Evolutionary conservation across 1,140 invertebrate species (phyloP).

Genomic region (Heliconius hermathena): DNA sequence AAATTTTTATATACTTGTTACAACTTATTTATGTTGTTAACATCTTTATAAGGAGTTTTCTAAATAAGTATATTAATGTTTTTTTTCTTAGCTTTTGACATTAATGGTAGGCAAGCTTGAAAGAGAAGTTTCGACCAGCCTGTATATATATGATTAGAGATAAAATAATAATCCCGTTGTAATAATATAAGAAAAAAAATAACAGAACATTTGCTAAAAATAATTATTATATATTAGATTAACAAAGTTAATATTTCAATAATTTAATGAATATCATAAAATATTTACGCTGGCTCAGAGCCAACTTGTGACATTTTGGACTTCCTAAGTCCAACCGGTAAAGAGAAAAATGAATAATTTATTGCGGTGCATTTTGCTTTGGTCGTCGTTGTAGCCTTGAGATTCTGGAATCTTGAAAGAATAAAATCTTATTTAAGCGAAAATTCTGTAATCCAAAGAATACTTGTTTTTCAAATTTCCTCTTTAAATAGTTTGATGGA

Average conservation of each 20-base stretch:
- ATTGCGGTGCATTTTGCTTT: slow-evolving; percentile 35
- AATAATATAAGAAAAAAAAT: no score
- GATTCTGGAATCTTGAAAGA: slow-evolving; percentile 29
- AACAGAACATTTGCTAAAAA: not conserved
- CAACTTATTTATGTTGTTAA: no score
- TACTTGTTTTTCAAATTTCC: slow-evolving; percentile 18
- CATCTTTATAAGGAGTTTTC: no score
- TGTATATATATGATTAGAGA: no score
- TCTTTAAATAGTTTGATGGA: slow-evolving; percentile 1
- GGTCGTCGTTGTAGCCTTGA: slow-evolving; percentile 25
- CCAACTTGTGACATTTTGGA: slow-evolving; percentile 23
- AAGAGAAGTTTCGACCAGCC: no score
- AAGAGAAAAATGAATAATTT: slow-evolving; percentile 40
- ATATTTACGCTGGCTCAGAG: slow-evolving; percentile 21
- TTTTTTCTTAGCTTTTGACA: no score
- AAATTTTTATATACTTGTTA: no score
- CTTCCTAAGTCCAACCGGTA: slow-evolving; percentile 31
- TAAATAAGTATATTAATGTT: no score
- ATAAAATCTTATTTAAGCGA: slow-evolving; percentile 37
- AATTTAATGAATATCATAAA: slow-evolving; percentile 17
- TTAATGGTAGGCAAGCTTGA: no score
- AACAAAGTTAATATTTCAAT: not conserved
- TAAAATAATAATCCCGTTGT: no score
- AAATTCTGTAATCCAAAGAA: slow-evolving; percentile 34
- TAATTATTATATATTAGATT: not conserved